Base-by-base conservation (phyloP, 2,797 vertebrate species). In the Poecile montanus region DNA sequence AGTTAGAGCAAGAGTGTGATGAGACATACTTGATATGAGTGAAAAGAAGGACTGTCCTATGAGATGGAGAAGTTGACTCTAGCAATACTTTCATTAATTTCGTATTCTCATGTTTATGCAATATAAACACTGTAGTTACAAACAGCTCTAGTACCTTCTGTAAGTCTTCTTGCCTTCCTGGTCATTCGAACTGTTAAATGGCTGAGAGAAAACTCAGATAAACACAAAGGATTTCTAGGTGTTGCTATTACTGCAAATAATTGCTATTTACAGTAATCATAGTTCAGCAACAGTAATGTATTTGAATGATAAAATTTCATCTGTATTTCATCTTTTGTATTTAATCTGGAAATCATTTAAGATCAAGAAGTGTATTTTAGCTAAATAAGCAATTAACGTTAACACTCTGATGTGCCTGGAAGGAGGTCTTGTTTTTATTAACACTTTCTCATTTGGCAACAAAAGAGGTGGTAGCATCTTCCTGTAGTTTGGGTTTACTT, bases 351-450 rank as follows among this genome's bases (percentile, higher is more conserved):
- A 92, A 89, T 81, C 25, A 63, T 34, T 91, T 65, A 53, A 63
- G 75, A 76, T 63, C 61, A 67, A 78, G 34, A 85, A 67, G 19
- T 36, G 25, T 66, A 30, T 85, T 94, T 80, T 73, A 71, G 51
- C 47, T 56, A 80, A 71, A 67, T 81, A 30, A 22, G 38, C 54
- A 60, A 71, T 94, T 94, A 85, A 25, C 51, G 61, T 5, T 84
- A 42, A 68, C 25, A 44, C 60, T 65, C 11, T 19, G 14, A 0
- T 53, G 65, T 89, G 58, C 73, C 62, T 81, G 66, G 40, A 84
- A 87, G 45, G 58, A 88, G 38, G 13, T 85, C 67, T 93, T 81
- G 54, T 89, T 96, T 94, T 95, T 63, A 81, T 94, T 89, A 96
- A 72, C 25, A 26, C 54, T 48, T 88, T 83, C 67, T 85, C 23